A percentile compares a stretch with the other conserved stretches of the same genome.
Conservation (phyloP, 2,797 vertebrate species). For the Gouania willdenowi region DNA sequence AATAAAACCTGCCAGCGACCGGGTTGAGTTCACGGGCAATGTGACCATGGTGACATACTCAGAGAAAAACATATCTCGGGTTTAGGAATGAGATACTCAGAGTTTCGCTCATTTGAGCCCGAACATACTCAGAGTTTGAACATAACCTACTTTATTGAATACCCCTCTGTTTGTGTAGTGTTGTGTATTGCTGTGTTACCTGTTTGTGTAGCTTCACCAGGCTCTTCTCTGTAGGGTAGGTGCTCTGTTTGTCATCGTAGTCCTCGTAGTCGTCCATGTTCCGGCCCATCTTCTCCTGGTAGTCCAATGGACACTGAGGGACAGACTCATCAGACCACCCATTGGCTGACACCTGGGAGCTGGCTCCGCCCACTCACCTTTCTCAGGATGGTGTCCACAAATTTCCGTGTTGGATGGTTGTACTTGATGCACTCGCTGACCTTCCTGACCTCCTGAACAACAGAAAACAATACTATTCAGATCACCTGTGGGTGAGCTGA, state of each 20-base stretch:
- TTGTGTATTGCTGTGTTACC: slow-evolving; percentile 60
- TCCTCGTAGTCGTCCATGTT: slow-evolving; percentile 99
- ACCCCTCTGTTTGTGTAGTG: too few relatives aligned
- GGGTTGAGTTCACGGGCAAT: too few relatives aligned
- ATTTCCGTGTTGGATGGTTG: slow-evolving; percentile 93
- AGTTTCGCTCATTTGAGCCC: too few relatives aligned
- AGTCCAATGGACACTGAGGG: slow-evolving; percentile 87
- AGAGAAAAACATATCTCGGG: too few relatives aligned
- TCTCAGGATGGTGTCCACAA: slow-evolving; percentile 90
- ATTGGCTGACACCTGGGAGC: too few relatives aligned
- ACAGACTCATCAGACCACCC: not conserved
- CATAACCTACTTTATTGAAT: too few relatives aligned
- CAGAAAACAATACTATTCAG: too few relatives aligned
- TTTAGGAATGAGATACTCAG: too few relatives aligned
- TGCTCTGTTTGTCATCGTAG: slow-evolving; percentile 92
- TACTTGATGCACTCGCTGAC: slow-evolving; percentile 94
- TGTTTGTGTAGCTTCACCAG: slow-evolving; percentile 95
- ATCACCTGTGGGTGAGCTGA: too few relatives aligned
- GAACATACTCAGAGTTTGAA: too few relatives aligned
- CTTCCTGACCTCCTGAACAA: slow-evolving; percentile 91
- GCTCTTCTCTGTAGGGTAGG: slow-evolving; percentile 89
- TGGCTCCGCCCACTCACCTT: slow-evolving; percentile 85
- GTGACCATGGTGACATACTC: too few relatives aligned
- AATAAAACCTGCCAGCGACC: too few relatives aligned
- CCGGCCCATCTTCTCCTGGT: slow-evolving; percentile 96